A percentile compares a stretch with the other conserved stretches of the same genome.
Conservation (phyloP, 2,113 vertebrate genomes). For the Collichthys lucidus region DNA sequence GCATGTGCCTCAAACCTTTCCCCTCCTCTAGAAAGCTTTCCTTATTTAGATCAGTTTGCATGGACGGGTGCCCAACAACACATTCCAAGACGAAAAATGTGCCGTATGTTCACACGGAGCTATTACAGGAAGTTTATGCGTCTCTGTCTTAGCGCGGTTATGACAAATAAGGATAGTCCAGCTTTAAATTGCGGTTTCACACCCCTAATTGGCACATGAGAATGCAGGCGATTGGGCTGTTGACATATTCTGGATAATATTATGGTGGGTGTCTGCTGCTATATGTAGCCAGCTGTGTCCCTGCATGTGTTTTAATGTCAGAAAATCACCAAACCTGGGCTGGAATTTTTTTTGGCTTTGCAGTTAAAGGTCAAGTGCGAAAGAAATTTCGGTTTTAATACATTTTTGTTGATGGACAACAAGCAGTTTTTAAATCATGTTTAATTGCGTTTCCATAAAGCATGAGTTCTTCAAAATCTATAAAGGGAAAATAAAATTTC, state of each 20-base stretch:
- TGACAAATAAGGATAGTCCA: constrained; percentile 32
- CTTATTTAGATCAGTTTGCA: constrained; percentile 49
- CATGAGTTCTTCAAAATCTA: constrained; percentile 9
- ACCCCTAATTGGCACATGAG: constrained; percentile 31
- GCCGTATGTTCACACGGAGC: constrained; percentile 29
- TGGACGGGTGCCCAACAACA: constrained; percentile 21
- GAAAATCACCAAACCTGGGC: not conserved
- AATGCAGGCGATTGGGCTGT: constrained; percentile 50
- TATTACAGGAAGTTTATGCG: constrained; percentile 43
- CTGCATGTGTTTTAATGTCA: not conserved
- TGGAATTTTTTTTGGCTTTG: not conserved
- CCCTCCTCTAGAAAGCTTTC: constrained; percentile 18
- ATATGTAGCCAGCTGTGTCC: constrained; percentile 33
- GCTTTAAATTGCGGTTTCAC: constrained; percentile 44
- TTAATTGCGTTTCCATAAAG: not conserved
- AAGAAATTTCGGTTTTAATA: not conserved
- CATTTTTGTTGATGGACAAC: not conserved
- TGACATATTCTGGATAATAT: constrained; percentile 56
- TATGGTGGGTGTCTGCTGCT: constrained; percentile 8
- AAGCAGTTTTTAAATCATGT: not conserved
- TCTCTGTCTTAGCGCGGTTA: constrained; percentile 26
- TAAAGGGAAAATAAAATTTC: not conserved
- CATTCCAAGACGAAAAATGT: constrained; percentile 46
- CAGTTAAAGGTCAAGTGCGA: not conserved
- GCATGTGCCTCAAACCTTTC: constrained; percentile 19